Percentiles rank a stretch among this genome's conserved stretches.
phyloP scores from a whole-genome alignment of 2,113 vertebrate genomes.

The Melanostigma gelatinosum region DNA sequence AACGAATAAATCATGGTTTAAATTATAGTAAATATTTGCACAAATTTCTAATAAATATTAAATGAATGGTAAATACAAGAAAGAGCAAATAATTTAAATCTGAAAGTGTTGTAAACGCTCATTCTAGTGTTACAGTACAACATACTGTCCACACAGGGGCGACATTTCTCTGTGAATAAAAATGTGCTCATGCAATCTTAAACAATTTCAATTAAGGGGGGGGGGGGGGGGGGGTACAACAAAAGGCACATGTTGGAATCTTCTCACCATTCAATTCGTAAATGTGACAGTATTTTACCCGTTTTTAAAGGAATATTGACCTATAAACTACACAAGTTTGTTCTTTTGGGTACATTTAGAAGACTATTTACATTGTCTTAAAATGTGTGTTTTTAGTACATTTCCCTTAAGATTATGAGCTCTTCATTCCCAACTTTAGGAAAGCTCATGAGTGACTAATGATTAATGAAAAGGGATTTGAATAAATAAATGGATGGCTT shows the following conservation, averaged over 20 bases:
- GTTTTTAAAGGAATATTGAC: not conserved
- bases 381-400: not conserved
- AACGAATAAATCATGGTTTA: not conserved
- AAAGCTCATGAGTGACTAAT: not conserved
- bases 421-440: not conserved
- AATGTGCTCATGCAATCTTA: not conserved
- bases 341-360: not conserved
- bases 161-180: slow-evolving; percentile 23
- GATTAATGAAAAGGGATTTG: not conserved
- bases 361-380: not conserved
- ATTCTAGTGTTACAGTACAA: not conserved
- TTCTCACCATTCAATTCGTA: not conserved
- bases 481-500: not conserved
- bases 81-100: not conserved
- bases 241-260: too few species aligned
- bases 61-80: not conserved
- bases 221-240: not conserved
- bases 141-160: not conserved
- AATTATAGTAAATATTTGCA: not conserved
- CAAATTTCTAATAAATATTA: not conserved
- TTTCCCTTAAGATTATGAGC: not conserved
- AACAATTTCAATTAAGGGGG: too few species aligned
- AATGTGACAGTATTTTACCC: not conserved
- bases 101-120: not conserved
- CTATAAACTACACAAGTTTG: not conserved